Base-by-base conservation (phyloP, 1,140 invertebrate genomes). In the Ceratitis capitata region DNA sequence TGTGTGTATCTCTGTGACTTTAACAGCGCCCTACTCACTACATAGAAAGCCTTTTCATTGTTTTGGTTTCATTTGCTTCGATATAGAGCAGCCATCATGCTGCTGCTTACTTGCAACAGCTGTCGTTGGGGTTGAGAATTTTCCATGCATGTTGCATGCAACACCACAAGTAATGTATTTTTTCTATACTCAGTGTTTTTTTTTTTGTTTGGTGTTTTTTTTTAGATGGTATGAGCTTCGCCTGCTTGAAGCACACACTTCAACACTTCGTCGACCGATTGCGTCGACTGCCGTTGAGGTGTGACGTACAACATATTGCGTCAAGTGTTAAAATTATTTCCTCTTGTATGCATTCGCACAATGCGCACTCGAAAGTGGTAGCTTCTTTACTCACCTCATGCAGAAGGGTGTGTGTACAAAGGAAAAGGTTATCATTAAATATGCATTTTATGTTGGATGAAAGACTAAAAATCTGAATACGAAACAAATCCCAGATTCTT, bases 221-320 rank as follows among this genome's bases (percentile, higher is more conserved):
- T 32, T 45, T 19, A 35, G 23, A 47, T 74, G 64, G 35, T 45
- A 19, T 47, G 35, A 45, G 69, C 26, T n/a, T 12, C 45, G 69
- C 32, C 39, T 42, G 69, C 12, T 78, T 78, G 69, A 45, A 78
- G 69, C 69, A 78, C 69, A 78, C 69, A 78, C 69, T 78, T 78
- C 69, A 78, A 78, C 69, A 78, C 69, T 78, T 78, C 69, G 69
- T 78, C 42, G 69, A 78, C 6, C 16, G 69, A 7, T n/a, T n/a
- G 69, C 35, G 29, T 39, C 7, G n/a, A 1, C n/a, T 78, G 69
- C 69, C 69, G 19, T 45, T 78, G 69, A 78, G 69, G 69, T 78
- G 69, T 78, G 69, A 78, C 69, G 69, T 78, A 78, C 35, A 78
- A 78, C 69, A 78, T 78, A 78, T 78, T 78, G 69, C 69, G 69